Base-by-base conservation (phyloP, 2,888 invertebrate genomes). In the Theretra japonica region DNA sequence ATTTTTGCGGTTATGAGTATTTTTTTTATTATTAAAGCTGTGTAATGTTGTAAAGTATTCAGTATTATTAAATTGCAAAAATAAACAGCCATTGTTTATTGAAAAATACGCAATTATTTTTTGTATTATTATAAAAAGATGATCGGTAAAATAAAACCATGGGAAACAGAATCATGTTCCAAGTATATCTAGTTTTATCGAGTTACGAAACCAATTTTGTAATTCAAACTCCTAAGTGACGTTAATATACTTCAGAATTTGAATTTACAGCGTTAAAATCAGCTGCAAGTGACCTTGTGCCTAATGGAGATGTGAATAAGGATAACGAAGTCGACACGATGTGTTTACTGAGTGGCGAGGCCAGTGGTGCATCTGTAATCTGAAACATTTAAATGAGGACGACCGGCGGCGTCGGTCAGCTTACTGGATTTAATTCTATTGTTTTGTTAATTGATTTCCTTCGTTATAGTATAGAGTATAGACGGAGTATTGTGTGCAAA, bases 261-360 rank as follows among this genome's bases (percentile, higher is more conserved):
- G 30, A 65, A 59, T 6, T 5, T 41, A 19, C n/a, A 6, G 28
- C 41, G 53, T 53, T 62, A 65, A 70, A 70, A 62, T 72, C 41
- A n/a, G 48, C 30, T 56, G 21, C 21, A 65, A 25, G 30, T 23
- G 70, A 68, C 74, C 73, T 73, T 72, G 73, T 33, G 50, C 56
- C 41, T 21, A 33, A 65, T 70, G 68, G 17, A 53, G 58, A 70
- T 57, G 70, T 73, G 48, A 73, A 71, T 58, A 68, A 68, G 48
- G 48, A 17, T 75, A 75, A 75, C 68, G 70, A 72, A 72, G 62
- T 69, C 50, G 56, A 33, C 75, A 75, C 75, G 75, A 73, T 4
- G 58, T 53, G 68, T 60, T 68, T 41, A 21, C 60, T 1, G 19
- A 30, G 30, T 30, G 59, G 23, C 23, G 19, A 69, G 56, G 23